Evolutionary conservation across 92 coral and sea anemone species (phyloP).

Genomic region (Isaurus tuberculatus): DNA sequence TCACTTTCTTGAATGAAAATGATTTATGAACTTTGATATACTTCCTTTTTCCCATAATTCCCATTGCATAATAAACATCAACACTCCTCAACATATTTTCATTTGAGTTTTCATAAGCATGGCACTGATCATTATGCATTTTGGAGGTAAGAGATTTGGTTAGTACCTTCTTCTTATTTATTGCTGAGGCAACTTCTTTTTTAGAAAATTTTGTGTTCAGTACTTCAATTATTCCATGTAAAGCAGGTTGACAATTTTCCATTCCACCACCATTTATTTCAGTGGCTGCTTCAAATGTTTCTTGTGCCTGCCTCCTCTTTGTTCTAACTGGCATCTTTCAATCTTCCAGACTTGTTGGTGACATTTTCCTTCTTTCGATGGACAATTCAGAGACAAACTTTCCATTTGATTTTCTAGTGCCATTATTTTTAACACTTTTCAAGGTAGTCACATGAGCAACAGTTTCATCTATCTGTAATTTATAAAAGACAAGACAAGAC

Average conservation of each 20-base stretch:
- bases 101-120: constrained; percentile 51
- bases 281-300: constrained; percentile 62
- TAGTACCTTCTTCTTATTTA: constrained; percentile 21
- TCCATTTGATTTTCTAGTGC: constrained; percentile 44
- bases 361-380: constrained; percentile 47
- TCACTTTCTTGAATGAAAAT: constrained; percentile 45
- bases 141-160: constrained; percentile 44
- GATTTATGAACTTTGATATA: constrained; percentile 55
- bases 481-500: no score
- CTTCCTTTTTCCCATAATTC: constrained; percentile 72
- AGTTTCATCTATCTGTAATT: constrained; percentile 37
- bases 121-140: constrained; percentile 34
- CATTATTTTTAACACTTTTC: constrained; percentile 48
- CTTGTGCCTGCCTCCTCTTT: constrained; percentile 62
- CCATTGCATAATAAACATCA: constrained; percentile 61
- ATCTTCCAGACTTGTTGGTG: constrained; percentile 33
- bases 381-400: constrained; percentile 51
- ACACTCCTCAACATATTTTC: constrained; percentile 71
- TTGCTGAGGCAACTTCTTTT: constrained; percentile 28
- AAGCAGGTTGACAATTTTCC: constrained; percentile 57
- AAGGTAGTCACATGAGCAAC: constrained; percentile 49
- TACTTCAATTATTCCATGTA: constrained; percentile 58
- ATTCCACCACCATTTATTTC: constrained; percentile 72
- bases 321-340: constrained; percentile 39
- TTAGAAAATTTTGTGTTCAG: constrained; percentile 53